These are phyloP conservation scores for Brotula barbata DNA, from an alignment of 2,797 vertebrate species.

Conservation along the genomic window DNA sequence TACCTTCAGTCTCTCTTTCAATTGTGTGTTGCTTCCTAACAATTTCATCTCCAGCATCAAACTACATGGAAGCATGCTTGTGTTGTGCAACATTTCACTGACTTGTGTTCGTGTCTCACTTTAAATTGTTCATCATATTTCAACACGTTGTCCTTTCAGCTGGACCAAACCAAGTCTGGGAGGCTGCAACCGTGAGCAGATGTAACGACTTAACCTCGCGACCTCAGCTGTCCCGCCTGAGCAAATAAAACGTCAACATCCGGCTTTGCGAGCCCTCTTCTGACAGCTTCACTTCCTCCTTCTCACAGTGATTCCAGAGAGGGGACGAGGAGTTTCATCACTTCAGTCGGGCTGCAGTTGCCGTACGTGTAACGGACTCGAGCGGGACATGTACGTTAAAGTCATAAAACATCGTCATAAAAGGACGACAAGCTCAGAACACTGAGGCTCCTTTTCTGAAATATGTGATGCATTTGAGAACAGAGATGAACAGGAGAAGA, in stretches of 20 bases:
- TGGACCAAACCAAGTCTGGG: slow-evolving; percentile 58
- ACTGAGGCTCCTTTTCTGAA: neutral
- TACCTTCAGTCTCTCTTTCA: too few species aligned
- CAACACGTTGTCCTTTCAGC: slow-evolving; percentile 18
- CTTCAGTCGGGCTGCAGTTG: neutral
- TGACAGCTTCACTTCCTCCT: slow-evolving; percentile 73
- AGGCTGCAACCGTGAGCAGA: slow-evolving; percentile 70
- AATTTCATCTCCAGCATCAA: neutral
- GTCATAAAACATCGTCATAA: too few species aligned
- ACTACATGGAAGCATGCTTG: neutral
- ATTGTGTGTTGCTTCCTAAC: neutral
- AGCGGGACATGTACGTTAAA: too few species aligned
- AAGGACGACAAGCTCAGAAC: too few species aligned
- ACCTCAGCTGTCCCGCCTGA: slow-evolving; percentile 77
- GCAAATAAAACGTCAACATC: slow-evolving; percentile 84
- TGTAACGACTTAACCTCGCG: slow-evolving; percentile 78
- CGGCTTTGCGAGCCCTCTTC: slow-evolving; percentile 67
- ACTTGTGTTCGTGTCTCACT: slow-evolving; percentile 7
- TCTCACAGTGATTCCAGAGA: slow-evolving; percentile 52
- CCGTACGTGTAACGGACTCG: neutral
- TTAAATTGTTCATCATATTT: neutral
- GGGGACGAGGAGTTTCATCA: slow-evolving; percentile 26
- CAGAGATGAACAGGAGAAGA: neutral
- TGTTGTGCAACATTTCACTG: neutral
- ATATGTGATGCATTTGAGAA: neutral